Conservation (phyloP, 2,113 vertebrate genomes). For the Damaliscus lunatus region DNA sequence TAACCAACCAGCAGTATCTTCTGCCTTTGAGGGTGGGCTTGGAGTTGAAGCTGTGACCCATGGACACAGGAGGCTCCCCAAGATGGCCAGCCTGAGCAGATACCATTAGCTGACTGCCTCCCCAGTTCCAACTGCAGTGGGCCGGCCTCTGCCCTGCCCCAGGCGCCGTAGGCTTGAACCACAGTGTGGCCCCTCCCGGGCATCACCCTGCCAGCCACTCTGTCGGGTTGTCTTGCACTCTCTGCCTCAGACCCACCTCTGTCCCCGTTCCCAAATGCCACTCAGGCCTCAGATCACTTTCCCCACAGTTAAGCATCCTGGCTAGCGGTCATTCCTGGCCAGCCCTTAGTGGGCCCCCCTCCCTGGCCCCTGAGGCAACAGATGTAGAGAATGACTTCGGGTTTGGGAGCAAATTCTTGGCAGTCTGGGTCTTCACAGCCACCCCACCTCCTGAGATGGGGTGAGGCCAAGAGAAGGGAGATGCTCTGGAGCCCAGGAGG, state of each 20-base stretch:
- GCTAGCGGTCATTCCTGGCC: not conserved
- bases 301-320: not conserved
- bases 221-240: not conserved
- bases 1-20: not conserved
- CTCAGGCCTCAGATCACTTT: not conserved
- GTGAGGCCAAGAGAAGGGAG: not conserved
- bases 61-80: not conserved
- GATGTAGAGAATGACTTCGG: not conserved
- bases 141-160: not conserved
- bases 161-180: not conserved
- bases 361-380: not conserved
- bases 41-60: not conserved
- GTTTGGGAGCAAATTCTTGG: not conserved
- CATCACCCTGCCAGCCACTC: not conserved
- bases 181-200: not conserved
- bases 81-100: not conserved
- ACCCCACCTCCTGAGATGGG: not conserved
- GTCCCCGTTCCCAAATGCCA: not conserved
- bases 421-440: not conserved
- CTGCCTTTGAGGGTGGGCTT: not conserved
- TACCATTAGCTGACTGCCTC: not conserved
- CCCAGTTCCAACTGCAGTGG: not conserved
- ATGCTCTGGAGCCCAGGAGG: not conserved
- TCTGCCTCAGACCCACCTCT: not conserved
- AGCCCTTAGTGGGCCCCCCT: too few relatives aligned